Evolutionary conservation across 2,113 vertebrate species (phyloP).

Genomic region (Eurystomus gularis): DNA sequence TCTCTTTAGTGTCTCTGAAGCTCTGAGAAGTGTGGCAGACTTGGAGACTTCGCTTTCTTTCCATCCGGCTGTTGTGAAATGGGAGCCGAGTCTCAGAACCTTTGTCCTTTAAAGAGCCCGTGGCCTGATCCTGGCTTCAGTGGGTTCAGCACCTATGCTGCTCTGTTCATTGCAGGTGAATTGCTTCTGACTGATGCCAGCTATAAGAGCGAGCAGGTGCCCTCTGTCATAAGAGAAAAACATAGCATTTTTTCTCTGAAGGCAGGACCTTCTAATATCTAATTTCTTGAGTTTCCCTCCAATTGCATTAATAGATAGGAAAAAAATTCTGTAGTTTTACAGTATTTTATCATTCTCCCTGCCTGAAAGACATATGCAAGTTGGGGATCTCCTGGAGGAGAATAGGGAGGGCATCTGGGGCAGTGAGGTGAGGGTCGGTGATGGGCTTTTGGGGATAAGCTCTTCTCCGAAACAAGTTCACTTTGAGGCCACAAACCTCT

Average conservation of each 20-base stretch:
- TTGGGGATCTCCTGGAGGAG: background rate
- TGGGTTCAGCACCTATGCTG: background rate
- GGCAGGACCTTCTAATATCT: background rate
- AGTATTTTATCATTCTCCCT: background rate
- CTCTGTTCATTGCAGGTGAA: background rate
- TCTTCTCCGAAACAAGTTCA: background rate
- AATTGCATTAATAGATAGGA: background rate
- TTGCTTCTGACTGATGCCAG: background rate
- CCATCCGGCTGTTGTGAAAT: background rate
- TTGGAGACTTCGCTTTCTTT: background rate
- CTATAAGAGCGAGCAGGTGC: background rate
- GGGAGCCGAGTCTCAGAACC: background rate
- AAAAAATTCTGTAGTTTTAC: background rate
- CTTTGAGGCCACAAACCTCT: background rate
- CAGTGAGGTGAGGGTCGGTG: accelerated
- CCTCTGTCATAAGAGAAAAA: background rate
- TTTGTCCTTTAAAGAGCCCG: background rate
- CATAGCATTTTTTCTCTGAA: background rate
- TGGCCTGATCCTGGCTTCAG: background rate
- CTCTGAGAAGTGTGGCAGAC: background rate
- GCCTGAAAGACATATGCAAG: background rate
- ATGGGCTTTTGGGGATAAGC: background rate
- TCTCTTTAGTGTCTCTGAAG: background rate
- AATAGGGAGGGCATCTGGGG: background rate
- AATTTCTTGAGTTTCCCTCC: background rate